Base-by-base conservation (phyloP, 1,140 invertebrate species). In the Pseudomyrmex cubaensis region DNA sequence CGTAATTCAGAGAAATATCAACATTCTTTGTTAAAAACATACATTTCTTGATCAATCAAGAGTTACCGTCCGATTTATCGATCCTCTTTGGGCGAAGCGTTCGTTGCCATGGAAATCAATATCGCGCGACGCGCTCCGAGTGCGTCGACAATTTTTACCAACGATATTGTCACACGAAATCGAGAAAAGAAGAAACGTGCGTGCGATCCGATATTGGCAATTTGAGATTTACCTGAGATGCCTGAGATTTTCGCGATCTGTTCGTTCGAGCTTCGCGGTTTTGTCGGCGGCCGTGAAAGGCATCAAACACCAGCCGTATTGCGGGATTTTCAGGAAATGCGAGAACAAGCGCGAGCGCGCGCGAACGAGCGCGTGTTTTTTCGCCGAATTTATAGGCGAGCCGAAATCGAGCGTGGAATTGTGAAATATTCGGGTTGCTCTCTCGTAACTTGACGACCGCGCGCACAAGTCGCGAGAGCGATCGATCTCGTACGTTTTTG, bases 381-480 rank as follows among this genome's bases (percentile, higher is more conserved):
- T 76, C 22, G 17, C 44, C 50, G 57, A 87, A 82, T 87, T 87
- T 84, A 87, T 87, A 82, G 75, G 50, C 20, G 59, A 35, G 12
- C 46, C 50, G 82, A 80, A 87, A 87, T 57, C 73, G 67, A 84
- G 73, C 86, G 52, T 35, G 20, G 70, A 85, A 87, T 87, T 87
- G 85, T 61, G 59, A 88, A 87, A 87, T 87, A 87, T 87, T 82
- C 83, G 70, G 35, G 35, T 35, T 57, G 54, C 64, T 50, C 8
- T 22, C n/a, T 73, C 52, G 73, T 35, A 62, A 73, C 63, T 80
- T 44, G 82, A 70, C 54, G 82, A 83, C 74, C 59, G 78, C 35
- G 56, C 57, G n/a, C 56, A 46, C 73, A 44, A 72, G 59, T 87
- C 54, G 57, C 72, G 70, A 52, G 73, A 84, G 48, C 50, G 64